phyloP scores from a whole-genome alignment of 2,888 invertebrate genomes.

The Argyresthia goedartella region DNA sequence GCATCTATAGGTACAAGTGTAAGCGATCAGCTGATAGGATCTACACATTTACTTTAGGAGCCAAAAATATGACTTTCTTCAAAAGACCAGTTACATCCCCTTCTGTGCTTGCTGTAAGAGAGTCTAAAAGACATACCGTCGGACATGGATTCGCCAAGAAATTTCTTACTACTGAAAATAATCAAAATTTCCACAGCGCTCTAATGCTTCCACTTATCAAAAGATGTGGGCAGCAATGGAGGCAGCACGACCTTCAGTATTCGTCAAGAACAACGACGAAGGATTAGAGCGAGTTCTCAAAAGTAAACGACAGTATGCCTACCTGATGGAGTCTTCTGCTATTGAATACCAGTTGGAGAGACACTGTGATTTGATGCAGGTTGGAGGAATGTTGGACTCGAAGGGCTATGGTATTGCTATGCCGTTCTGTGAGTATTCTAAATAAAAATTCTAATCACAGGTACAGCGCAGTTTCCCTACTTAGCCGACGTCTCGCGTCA shows the following conservation, averaged over 20 bases:
- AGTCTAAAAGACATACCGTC: too few relatives aligned
- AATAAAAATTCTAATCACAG: not conserved
- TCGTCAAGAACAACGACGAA: constrained; percentile 84
- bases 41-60: too few relatives aligned
- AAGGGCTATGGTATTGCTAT: constrained; percentile 96
- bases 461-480: too few relatives aligned
- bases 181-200: constrained; percentile 66
- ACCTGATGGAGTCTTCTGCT: constrained; percentile 95
- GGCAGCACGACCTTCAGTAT: constrained; percentile 84
- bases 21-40: too few relatives aligned
- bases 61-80: too few relatives aligned
- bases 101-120: too few relatives aligned
- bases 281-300: constrained; percentile 88
- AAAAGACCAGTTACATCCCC: not conserved
- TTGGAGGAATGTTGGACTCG: constrained; percentile 83
- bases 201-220: constrained; percentile 90
- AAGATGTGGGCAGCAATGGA: constrained; percentile 96
- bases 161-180: too few relatives aligned
- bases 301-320: constrained; percentile 88
- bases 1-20: too few relatives aligned
- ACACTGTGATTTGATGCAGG: constrained; percentile 87
- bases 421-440: constrained; percentile 80
- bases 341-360: constrained; percentile 93
- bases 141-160: too few relatives aligned
- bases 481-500: too few relatives aligned